Evolutionary conservation across 2,888 invertebrate species (phyloP).

Genomic region (Sarcophaga subvicina): DNA sequence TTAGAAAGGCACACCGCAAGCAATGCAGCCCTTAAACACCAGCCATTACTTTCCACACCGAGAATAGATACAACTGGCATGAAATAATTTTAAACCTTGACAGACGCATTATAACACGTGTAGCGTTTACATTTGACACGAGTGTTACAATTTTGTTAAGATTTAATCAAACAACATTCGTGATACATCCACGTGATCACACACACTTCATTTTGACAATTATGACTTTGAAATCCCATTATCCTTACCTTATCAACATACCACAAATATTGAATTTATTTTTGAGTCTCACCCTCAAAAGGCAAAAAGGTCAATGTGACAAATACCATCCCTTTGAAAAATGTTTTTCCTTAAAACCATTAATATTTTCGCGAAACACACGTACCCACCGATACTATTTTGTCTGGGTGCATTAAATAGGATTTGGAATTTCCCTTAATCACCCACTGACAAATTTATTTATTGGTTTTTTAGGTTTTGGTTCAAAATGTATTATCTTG

Average conservation of each 20-base stretch:
- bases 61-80: slow-evolving; percentile 13
- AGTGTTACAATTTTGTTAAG: slow-evolving; percentile 22
- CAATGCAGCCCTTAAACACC: neutral
- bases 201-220: slow-evolving; percentile 29
- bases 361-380: slow-evolving; percentile 7
- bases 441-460: slow-evolving; percentile 40
- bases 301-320: neutral
- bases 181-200: neutral
- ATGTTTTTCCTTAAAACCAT: neutral
- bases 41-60: neutral
- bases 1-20: neutral
- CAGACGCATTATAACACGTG: neutral
- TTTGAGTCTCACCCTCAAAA: no score
- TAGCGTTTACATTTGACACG: neutral
- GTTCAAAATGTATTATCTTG: neutral
- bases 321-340: neutral
- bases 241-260: slow-evolving; percentile 4
- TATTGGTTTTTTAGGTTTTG: slow-evolving; percentile 9
- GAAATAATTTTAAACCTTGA: slow-evolving; percentile 14
- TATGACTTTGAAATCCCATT: neutral
- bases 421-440: slow-evolving; percentile 20
- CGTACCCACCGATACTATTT: neutral
- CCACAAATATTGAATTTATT: slow-evolving; percentile 1
- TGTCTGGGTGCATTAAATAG: neutral
- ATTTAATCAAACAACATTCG: slow-evolving; percentile 19